phyloP scores from a whole-genome alignment of 2,888 invertebrate species.

The Drosophila nigritarsus region DNA sequence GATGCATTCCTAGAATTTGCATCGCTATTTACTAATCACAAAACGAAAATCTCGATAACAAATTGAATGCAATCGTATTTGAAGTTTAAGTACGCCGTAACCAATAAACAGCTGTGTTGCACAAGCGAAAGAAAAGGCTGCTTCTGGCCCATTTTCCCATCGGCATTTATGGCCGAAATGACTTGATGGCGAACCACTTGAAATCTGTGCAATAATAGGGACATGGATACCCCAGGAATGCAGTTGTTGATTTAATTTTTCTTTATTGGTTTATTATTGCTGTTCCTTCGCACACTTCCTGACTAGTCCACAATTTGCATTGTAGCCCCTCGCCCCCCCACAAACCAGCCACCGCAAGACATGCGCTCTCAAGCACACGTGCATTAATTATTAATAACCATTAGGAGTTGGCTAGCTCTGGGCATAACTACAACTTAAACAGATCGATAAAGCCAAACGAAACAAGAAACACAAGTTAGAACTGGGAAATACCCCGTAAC shows the following conservation, averaged over 20 bases:
- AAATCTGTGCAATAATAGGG: background rate
- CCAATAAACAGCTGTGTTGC: background rate
- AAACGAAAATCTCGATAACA: background rate
- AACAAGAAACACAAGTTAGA: background rate
- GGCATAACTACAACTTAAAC: background rate
- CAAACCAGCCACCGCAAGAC: background rate
- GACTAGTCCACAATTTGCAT: background rate
- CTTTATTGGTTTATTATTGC: background rate
- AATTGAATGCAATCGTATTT: background rate
- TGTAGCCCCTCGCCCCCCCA: too few species aligned
- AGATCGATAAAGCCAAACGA: background rate
- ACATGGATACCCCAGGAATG: too few species aligned
- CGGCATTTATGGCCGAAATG: too few species aligned
- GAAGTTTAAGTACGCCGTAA: background rate
- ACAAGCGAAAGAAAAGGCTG: background rate
- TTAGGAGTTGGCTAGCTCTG: background rate
- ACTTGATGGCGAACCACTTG: background rate
- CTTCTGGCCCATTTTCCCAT: too few species aligned
- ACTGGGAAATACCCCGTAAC: background rate
- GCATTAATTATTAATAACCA: slow-evolving; percentile 3
- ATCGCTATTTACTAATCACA: too few species aligned
- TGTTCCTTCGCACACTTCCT: background rate
- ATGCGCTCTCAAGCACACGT: background rate
- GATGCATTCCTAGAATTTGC: background rate
- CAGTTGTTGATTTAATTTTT: background rate